Evolutionary conservation across 2,113 vertebrate species (phyloP), one percentile per base, ranked within the genome.

Genomic region (Cheilinus undulatus): DNA sequence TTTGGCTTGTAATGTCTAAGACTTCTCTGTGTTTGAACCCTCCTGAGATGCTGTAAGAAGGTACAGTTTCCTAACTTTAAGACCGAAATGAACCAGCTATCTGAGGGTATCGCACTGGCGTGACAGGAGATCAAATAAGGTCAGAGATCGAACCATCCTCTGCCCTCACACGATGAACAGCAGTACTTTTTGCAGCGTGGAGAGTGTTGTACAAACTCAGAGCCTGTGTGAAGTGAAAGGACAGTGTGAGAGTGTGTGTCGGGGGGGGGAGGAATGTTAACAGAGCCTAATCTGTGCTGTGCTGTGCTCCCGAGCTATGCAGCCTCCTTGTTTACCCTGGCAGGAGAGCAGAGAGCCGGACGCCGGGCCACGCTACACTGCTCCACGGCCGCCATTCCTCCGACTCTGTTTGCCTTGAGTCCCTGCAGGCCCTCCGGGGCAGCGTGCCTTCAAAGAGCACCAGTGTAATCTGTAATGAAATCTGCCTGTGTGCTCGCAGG

Each of bases 291-390:
- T 87, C 82, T 91, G 82, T 83, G 65, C 82, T 83, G 51, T 65
- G 78, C 80, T 76, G 64, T 76, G 82, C 86, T 86, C 58, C 70
- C 10, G 78, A 84, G 86, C 88, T 85, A 82, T 83, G 86, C 86
- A 17, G 79, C 71, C 68, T 73, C 69, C 61, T 52, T 90, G 88
- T 91, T 91, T 90, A 90, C 87, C 80, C 87, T 92, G 89, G 87
- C 90, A 88, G 86, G 66, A 83, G 84, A 90, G 86, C 83, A 89
- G 83, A 89, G 84, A 54, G 82, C 72, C 61, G 84, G 73, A 66
- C 42, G 58, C 64, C 20, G 42, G 80, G 80, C 69, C 80, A 62
- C 56, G 73, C 83, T 32, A 66, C 64, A 57, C 73, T 53, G 84
- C 82, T 78, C 65, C 69, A 19, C 30, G 57, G 63, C 78, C 64